Conservation (phyloP, 2,113 vertebrate species). For the Zapus hudsonius region DNA sequence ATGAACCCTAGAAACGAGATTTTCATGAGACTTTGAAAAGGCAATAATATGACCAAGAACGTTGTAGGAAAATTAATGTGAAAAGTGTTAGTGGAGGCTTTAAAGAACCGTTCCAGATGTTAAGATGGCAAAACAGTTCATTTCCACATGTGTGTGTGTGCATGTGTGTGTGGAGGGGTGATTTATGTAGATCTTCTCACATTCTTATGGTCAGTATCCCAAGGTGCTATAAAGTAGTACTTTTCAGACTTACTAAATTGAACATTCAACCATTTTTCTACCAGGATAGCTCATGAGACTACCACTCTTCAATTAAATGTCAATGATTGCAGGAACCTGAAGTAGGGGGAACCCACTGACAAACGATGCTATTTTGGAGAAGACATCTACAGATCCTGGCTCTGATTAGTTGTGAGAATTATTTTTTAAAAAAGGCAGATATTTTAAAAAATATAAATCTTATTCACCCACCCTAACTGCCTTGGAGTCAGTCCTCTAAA, state of each 20-base stretch:
- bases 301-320: background rate
- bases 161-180: background rate
- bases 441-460: background rate
- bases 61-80: background rate
- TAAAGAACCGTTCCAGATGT: background rate
- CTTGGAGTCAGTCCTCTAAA: background rate
- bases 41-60: background rate
- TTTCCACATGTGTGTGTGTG: background rate
- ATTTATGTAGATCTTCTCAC: background rate
- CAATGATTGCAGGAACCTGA: background rate
- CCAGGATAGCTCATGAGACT: background rate
- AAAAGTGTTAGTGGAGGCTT: background rate
- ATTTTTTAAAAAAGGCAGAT: background rate
- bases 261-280: background rate
- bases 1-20: background rate
- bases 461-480: fast-evolving
- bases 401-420: background rate
- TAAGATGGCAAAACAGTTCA: background rate
- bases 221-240: background rate
- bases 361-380: background rate
- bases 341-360: background rate
- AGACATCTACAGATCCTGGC: background rate
- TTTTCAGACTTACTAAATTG: background rate
- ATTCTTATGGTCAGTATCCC: background rate
- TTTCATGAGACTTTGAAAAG: background rate